Base-by-base conservation (phyloP, 2,113 vertebrate genomes). In the Malaclemys terrapin region DNA sequence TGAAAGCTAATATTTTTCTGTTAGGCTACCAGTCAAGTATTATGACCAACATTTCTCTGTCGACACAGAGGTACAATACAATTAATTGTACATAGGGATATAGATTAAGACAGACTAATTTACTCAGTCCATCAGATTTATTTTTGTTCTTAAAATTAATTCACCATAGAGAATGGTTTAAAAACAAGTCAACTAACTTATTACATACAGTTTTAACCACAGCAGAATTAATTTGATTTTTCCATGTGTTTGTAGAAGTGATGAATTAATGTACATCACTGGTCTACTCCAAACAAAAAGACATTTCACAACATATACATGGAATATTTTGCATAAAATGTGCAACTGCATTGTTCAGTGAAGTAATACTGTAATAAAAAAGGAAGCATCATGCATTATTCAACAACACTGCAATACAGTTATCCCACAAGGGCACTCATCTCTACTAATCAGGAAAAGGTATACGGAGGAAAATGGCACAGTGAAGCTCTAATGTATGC, bases 401-500 rank as follows among this genome's bases (percentile, higher is more conserved):
- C 59, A 86, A 38, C 20, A 59, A 0, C 0, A 52, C 3, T 14
- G 75, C 75, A 88, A 88, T 62, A 54, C 7, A 16, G n/a, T 47
- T 78, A 79, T 79, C 59, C 79, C 38, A 42, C 13, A 78, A 85
- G 56, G 47, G 59, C 90, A 69, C 19, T 69, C 76, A 24, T 3
- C 31, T 47, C 8, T 16, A 56, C 10, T 4, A 93, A 69, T 50
- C 5, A 59, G 45, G 38, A 82, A 65, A 80, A 52, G 31, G 62
- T 6, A 22, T 25, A 88, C 57, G 54, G 8, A 81, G 38, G 27
- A 89, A 75, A 87, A 45, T 5, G 75, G 72, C 17, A 22, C 25
- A 54, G 0, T 13, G 53, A 42, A 56, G 5, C 27, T 76, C 88
- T 56, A 45, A 65, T 0, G 0, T 1, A 14, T 6, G 20, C 3